Base-by-base conservation (phyloP, 1,140 invertebrate genomes). In the Drosophila grimshawi region DNA sequence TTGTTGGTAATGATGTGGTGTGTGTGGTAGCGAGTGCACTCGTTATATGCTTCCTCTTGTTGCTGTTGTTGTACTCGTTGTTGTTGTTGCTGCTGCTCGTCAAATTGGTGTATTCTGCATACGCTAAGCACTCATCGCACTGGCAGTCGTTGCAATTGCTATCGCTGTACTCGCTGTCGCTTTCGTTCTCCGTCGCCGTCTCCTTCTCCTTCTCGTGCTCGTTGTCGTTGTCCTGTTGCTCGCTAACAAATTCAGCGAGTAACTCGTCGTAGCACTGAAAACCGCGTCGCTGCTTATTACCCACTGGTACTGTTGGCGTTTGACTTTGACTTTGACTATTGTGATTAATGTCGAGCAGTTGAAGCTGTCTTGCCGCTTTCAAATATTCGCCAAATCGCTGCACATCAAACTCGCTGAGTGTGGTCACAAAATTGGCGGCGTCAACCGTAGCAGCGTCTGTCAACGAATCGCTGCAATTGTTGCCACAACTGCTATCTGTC, bases 241-340 rank as follows among this genome's bases (percentile, higher is more conserved):
- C 86, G 66, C 86, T 85, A 0, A 90, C 86, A 33, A 88, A 89
- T 19, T 89, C 85, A 3, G 85, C 85, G 52, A 91, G 68, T 55
- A 91, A 35, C 48, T 91, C 90, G 90, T 91, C 90, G 90, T 91
- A 91, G 35, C 90, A 91, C 73, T 90, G 85, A 67, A 83, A 77
- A 39, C 55, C 61, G 27, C 53, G 46, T 29, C 53, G 57, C 49
- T 70, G 68, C 41, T 71, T 76, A 11, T 5, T 37, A 53, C 43
- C 64, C 35, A 37, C 53, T 11, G 19, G 10, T 11, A 59, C n/a
- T 63, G 30, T 11, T 52, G 32, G 19, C 33, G 37, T 41, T 19
- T 52, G 52, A 7, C 27, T 27, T 2, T 61, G 41, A 55, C 35
- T 19, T 10, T 43, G 41, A 37, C 19, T 19, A 48, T 37, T 77